A percentile compares a stretch with the other conserved stretches of the same genome.
Conservation (phyloP, 2,888 invertebrate genomes). For the Malacosoma neustria region DNA sequence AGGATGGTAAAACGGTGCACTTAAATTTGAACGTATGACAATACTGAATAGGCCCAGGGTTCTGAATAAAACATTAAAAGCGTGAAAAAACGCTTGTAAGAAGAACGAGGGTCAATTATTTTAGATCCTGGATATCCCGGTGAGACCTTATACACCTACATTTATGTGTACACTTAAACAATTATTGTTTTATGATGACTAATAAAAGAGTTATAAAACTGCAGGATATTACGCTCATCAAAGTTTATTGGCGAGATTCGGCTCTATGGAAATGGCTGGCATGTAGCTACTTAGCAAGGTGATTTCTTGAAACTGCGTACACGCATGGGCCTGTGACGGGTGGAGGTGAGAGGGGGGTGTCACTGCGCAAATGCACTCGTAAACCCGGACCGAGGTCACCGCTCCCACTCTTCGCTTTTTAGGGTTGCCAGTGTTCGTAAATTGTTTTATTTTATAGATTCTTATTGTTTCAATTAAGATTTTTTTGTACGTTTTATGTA, state of each 20-base stretch:
- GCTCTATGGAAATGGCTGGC: not conserved
- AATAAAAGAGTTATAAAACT: not conserved
- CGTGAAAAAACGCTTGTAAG: too few relatives aligned
- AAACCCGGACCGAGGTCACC: slow-evolving; percentile 62
- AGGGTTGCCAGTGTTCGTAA: slow-evolving; percentile 12
- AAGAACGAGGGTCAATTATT: too few relatives aligned
- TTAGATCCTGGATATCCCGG: too few relatives aligned
- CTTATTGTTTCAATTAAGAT: too few relatives aligned
- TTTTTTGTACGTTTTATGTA: too few relatives aligned
- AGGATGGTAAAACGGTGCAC: too few relatives aligned
- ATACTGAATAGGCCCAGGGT: too few relatives aligned
- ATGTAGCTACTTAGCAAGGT: not conserved
- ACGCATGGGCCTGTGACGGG: slow-evolving; percentile 30
- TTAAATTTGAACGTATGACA: too few relatives aligned
- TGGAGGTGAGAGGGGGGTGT: slow-evolving; percentile 40
- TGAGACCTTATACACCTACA: too few relatives aligned
- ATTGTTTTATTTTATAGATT: too few relatives aligned
- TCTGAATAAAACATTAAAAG: too few relatives aligned
- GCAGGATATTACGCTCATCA: not conserved
- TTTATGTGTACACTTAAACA: not conserved
- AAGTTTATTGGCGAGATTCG: not conserved
- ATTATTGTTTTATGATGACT: not conserved
- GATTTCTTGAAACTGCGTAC: slow-evolving; percentile 35
- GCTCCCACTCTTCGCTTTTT: slow-evolving; percentile 36
- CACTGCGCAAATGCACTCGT: slow-evolving; percentile 72